Conservation (phyloP, 2,888 invertebrate species). For the Limnephilus auricula region DNA sequence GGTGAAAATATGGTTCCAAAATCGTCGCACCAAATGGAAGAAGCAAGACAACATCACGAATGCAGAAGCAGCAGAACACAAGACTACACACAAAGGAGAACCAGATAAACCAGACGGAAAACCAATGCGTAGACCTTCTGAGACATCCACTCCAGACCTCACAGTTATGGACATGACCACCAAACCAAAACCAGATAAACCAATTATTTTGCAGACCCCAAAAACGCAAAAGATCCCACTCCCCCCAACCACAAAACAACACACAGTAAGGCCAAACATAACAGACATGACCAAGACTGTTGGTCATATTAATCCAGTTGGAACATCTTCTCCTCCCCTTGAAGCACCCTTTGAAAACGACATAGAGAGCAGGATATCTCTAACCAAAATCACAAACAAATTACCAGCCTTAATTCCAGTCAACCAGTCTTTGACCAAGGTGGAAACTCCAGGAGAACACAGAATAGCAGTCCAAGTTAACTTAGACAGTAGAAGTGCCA, state of each 20-base stretch:
- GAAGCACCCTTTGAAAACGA: conserved; percentile 72
- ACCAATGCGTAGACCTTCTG: conserved; percentile 69
- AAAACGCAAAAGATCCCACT: conserved; percentile 52
- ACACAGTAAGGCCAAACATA: background rate
- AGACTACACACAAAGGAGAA: conserved; percentile 76
- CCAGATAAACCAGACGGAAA: conserved; percentile 69
- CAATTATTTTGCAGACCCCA: conserved; percentile 49
- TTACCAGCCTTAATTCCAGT: conserved; percentile 66
- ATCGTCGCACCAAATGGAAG: conserved; percentile 86
- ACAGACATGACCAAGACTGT: conserved; percentile 53
- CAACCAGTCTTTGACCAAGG: conserved; percentile 68
- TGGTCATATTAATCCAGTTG: background rate
- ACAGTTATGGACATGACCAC: conserved; percentile 74
- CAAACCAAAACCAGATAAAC: conserved; percentile 68
- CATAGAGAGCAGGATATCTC: conserved; percentile 77
- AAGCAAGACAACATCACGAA: conserved; percentile 95
- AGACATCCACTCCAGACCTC: conserved; percentile 67
- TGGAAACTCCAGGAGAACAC: conserved; percentile 70
- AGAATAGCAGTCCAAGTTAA: conserved; percentile 64
- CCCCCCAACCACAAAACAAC: conserved; percentile 52
- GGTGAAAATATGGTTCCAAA: conserved; percentile 96
- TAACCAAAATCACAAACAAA: conserved; percentile 77
- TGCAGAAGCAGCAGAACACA: conserved; percentile 91
- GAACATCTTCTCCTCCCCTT: background rate
- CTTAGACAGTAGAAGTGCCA: conserved; percentile 60